Conservation (phyloP, 2,888 invertebrate species). For the Lasioglossum figueresi region DNA sequence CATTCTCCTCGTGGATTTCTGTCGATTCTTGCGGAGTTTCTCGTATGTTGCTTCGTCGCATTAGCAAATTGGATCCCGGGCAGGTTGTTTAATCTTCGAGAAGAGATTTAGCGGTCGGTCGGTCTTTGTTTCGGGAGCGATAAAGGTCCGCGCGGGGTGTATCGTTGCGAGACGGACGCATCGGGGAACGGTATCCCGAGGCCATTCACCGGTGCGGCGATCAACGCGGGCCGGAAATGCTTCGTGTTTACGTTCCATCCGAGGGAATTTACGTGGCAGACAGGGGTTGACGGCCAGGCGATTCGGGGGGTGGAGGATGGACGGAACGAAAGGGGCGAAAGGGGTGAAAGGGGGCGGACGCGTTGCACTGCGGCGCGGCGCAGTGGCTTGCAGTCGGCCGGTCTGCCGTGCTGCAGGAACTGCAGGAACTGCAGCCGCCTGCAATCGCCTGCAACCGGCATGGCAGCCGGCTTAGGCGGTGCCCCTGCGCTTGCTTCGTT, state of each 20-base stretch:
- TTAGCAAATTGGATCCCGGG: slow-evolving; percentile 83
- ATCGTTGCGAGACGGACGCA: neutral
- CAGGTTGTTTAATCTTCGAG: too few relatives aligned
- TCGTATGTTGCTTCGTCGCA: neutral
- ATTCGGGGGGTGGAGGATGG: slow-evolving; percentile 21
- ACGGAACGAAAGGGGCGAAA: slow-evolving; percentile 51
- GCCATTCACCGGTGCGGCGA: slow-evolving; percentile 1
- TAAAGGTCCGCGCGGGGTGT: too few relatives aligned
- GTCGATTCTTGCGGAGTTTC: neutral
- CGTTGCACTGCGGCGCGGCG: slow-evolving; percentile 33
- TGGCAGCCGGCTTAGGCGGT: slow-evolving; percentile 58
- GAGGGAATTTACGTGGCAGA: slow-evolving; percentile 23
- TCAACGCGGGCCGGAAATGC: neutral
- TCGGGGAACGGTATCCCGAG: neutral
- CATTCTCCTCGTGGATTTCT: neutral
- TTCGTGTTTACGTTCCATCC: slow-evolving; percentile 41
- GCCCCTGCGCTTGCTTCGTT: slow-evolving; percentile 42
- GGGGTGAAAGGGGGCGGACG: slow-evolving; percentile 30
- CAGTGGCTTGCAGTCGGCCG: slow-evolving; percentile 30
- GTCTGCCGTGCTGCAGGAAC: slow-evolving; percentile 35
- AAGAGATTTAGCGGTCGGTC: slow-evolving; percentile 65
- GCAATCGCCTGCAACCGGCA: neutral
- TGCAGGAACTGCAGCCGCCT: too few relatives aligned
- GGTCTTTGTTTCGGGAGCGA: too few relatives aligned
- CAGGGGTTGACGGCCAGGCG: slow-evolving; percentile 35